Evolutionary conservation across 2,113 vertebrate species (phyloP).

Genomic region (Ptilonorhynchus violaceus): DNA sequence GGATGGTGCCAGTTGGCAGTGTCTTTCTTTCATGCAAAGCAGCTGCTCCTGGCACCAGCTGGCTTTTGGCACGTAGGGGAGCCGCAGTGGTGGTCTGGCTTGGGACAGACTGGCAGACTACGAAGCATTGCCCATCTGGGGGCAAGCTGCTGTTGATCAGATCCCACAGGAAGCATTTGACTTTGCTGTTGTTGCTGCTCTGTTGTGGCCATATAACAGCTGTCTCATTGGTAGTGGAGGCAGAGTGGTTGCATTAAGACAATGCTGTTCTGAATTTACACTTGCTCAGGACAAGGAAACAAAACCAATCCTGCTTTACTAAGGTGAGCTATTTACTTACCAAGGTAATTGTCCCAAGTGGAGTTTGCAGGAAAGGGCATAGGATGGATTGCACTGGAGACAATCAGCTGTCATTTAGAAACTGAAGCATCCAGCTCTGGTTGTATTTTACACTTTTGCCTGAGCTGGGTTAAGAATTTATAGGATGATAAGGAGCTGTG

Average conservation of each 20-base stretch:
- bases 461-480: neutral
- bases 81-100: neutral
- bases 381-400: neutral
- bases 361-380: neutral
- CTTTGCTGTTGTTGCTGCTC: neutral
- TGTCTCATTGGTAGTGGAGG: neutral
- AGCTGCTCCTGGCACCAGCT: neutral
- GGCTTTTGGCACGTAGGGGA: neutral
- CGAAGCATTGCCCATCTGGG: neutral
- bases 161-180: neutral
- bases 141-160: neutral
- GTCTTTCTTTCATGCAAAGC: neutral
- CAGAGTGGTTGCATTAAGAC: neutral
- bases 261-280: neutral
- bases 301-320: neutral
- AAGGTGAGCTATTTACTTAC: neutral
- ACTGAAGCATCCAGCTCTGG: neutral
- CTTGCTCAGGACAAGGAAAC: neutral
- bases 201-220: accelerated
- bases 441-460: neutral
- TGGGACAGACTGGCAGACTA: neutral
- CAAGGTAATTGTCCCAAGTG: neutral
- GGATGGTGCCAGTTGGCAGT: accelerated
- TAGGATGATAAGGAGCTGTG: neutral
- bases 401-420: neutral